A percentile compares a stretch with the other conserved stretches of the same genome.
phyloP scores from a whole-genome alignment of 2,797 vertebrate genomes.

The Phyllotis vaccarum region DNA sequence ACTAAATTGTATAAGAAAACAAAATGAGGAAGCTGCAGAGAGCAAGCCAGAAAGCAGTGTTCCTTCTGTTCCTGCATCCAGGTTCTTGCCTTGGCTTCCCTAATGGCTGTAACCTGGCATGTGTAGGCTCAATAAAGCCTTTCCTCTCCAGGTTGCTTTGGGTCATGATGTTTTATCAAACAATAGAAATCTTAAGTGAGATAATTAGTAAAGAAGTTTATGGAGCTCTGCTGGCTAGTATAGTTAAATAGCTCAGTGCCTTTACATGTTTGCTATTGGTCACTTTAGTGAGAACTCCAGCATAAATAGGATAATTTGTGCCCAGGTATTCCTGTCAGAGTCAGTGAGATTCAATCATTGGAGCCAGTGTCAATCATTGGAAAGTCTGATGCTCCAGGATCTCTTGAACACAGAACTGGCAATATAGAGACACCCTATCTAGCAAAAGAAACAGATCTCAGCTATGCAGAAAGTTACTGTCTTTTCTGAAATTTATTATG shows the following conservation, averaged over 20 bases:
- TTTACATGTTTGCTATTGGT: slow-evolving; percentile 12
- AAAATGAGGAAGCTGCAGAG: background rate
- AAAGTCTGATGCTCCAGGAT: background rate
- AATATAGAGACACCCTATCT: background rate
- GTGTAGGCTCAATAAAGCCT: background rate
- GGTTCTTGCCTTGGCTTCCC: background rate
- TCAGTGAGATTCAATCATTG: background rate
- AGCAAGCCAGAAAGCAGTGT: background rate
- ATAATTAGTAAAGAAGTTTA: background rate
- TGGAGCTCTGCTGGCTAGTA: background rate
- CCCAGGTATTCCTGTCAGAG: background rate
- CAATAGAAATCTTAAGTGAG: background rate
- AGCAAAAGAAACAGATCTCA: background rate
- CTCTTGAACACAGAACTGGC: background rate
- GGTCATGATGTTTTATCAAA: background rate
- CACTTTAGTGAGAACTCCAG: background rate
- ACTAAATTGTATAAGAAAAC: background rate
- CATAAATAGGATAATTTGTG: background rate
- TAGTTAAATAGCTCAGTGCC: background rate
- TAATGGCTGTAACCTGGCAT: background rate
- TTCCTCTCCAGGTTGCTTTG: background rate
- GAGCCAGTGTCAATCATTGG: background rate
- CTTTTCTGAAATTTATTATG: background rate
- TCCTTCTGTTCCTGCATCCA: background rate
- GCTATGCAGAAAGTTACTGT: background rate